Evolutionary conservation across 2,888 invertebrate genomes (phyloP).

Genomic region (Trachelus troglodyta): DNA sequence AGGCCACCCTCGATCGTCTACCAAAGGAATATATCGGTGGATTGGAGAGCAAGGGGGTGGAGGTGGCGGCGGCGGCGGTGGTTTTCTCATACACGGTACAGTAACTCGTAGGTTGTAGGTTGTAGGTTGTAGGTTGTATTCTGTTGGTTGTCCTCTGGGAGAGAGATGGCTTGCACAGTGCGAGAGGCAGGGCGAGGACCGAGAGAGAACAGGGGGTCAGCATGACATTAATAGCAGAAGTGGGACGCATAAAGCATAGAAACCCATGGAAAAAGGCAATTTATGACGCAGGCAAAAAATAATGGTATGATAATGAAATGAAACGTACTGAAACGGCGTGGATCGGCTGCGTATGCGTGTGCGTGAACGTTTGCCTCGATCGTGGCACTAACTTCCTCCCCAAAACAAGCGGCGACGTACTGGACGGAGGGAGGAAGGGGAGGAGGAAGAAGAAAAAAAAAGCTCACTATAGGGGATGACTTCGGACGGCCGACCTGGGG

Average conservation of each 20-base stretch:
- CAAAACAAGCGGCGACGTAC: constrained; percentile 44
- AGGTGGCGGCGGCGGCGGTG: too few relatives aligned
- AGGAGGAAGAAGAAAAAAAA: constrained; percentile 24
- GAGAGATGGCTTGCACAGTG: too few relatives aligned
- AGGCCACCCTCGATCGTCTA: constrained; percentile 17
- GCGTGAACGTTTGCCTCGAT: background rate
- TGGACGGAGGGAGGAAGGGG: constrained; percentile 21
- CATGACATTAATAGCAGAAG: constrained; percentile 62
- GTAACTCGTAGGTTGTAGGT: too few relatives aligned
- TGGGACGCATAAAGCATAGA: constrained; percentile 61
- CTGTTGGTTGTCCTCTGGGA: too few relatives aligned
- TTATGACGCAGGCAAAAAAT: constrained; percentile 57
- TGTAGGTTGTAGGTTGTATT: too few relatives aligned
- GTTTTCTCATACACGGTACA: too few relatives aligned
- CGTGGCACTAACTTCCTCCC: constrained; percentile 46
- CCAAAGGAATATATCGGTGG: constrained; percentile 18
- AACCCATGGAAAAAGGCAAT: constrained; percentile 57
- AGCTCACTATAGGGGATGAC: constrained; percentile 50
- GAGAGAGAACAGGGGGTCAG: constrained; percentile 8
- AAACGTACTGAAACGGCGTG: constrained; percentile 32
- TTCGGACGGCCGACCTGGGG: constrained; percentile 39
- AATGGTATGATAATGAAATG: constrained; percentile 63
- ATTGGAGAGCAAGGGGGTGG: background rate
- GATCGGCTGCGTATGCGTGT: constrained; percentile 1
- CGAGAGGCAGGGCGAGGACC: too few relatives aligned